phyloP scores from a whole-genome alignment of 2,113 vertebrate genomes.

The Speoplatyrhinus poulsoni region DNA sequence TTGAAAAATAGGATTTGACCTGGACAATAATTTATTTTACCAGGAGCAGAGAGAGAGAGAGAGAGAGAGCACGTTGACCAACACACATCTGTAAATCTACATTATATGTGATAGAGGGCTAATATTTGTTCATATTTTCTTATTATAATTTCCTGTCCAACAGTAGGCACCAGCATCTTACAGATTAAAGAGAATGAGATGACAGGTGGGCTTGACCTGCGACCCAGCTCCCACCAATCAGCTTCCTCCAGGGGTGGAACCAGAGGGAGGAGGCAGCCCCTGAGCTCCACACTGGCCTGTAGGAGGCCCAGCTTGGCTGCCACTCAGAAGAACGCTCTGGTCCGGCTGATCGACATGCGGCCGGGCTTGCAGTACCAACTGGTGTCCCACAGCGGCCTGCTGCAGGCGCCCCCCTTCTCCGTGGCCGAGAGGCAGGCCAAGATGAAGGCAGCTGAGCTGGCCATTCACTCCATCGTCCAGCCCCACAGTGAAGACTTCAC shows the following conservation, averaged over 20 bases:
- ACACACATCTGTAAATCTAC: not conserved
- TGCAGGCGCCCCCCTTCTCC: constrained; percentile 87
- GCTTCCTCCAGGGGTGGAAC: constrained; percentile 11
- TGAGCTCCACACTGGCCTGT: constrained; percentile 74
- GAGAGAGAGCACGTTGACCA: too few species aligned
- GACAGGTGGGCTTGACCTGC: constrained; percentile 3
- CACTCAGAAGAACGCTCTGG: constrained; percentile 87
- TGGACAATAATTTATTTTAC: not conserved
- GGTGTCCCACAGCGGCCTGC: constrained; percentile 84
- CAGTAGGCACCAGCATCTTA: constrained; percentile 44
- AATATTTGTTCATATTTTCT: not conserved
- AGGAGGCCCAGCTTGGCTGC: constrained; percentile 82
- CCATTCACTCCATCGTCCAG: constrained; percentile 88
- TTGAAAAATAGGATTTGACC: not conserved
- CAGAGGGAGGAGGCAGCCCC: constrained; percentile 26
- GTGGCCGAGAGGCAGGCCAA: constrained; percentile 91
- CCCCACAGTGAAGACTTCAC: constrained; percentile 83
- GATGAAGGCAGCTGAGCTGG: constrained; percentile 86
- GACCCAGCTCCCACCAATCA: constrained; percentile 27
- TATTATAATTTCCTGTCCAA: not conserved
- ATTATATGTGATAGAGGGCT: too few species aligned
- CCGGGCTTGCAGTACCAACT: constrained; percentile 87
- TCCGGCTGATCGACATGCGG: constrained; percentile 89
- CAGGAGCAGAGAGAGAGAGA: not conserved
- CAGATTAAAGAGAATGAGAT: constrained; percentile 50